Evolutionary conservation across 2,888 invertebrate genomes (phyloP).

Genomic region (Heterodera filipjevi): DNA sequence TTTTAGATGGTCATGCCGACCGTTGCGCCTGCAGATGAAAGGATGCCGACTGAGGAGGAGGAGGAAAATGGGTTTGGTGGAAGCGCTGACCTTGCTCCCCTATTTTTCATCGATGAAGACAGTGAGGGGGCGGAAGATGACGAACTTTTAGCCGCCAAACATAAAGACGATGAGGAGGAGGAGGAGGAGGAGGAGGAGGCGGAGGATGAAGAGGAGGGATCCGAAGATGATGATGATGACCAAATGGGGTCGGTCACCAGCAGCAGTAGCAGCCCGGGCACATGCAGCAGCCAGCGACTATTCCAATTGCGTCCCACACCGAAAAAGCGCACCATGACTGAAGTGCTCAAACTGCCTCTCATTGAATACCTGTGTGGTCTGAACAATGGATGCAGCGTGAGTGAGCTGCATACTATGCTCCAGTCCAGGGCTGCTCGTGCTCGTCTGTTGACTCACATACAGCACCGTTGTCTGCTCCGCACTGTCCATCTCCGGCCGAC

Average conservation of each 20-base stretch:
- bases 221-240: not conserved
- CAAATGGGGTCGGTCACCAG: not conserved
- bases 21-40: no score
- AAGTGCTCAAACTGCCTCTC: not conserved
- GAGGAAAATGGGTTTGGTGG: no score
- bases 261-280: no score
- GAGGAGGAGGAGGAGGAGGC: not conserved
- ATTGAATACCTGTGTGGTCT: not conserved
- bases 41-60: not conserved
- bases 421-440: not conserved
- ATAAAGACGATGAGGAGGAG: not conserved
- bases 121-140: no score
- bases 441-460: not conserved
- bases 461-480: not conserved
- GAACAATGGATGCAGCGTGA: not conserved
- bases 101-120: not conserved
- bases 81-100: not conserved
- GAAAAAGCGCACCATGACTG: no score
- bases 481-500: not conserved
- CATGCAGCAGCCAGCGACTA: no score
- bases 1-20: no score
- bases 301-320: no score
- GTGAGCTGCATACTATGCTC: conserved; percentile 10
- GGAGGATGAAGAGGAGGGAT: not conserved
- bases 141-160: no score